Evolutionary conservation across 2,797 vertebrate genomes (phyloP).

Genomic region (Xenopus petersii): DNA sequence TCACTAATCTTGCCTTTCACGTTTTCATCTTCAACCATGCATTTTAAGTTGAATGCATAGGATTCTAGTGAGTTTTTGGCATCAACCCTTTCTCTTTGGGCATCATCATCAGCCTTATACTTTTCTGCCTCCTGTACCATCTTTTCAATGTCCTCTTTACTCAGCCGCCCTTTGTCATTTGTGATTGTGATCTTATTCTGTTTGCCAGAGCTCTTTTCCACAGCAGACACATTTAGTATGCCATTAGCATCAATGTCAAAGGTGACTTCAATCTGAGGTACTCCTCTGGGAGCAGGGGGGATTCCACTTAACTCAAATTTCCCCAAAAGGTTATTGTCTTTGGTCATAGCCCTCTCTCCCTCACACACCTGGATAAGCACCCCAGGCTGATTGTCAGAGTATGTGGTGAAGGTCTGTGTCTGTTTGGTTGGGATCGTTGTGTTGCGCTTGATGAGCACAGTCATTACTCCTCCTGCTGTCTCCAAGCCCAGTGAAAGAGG

Average conservation of each 20-base stretch:
- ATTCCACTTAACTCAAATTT: conserved; percentile 69
- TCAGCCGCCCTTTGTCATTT: conserved; percentile 54
- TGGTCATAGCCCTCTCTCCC: conserved; percentile 73
- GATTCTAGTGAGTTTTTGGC: conserved; percentile 62
- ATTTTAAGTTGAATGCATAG: conserved; percentile 64
- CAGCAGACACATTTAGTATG: conserved; percentile 60
- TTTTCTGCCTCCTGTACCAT: conserved; percentile 51
- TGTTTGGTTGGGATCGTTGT: conserved; percentile 70
- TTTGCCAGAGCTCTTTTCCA: conserved; percentile 58
- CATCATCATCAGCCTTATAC: conserved; percentile 52
- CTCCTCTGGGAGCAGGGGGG: conserved; percentile 63
- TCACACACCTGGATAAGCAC: conserved; percentile 72
- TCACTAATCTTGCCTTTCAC: conserved; percentile 57
- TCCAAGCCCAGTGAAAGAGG: conserved; percentile 72
- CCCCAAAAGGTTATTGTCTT: conserved; percentile 72
- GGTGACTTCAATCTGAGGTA: conserved; percentile 67
- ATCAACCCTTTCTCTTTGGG: conserved; percentile 57
- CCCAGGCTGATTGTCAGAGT: conserved; percentile 69
- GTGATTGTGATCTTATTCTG: conserved; percentile 53
- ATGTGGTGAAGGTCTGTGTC: conserved; percentile 73
- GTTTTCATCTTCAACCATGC: conserved; percentile 55
- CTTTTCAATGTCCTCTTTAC: conserved; percentile 63
- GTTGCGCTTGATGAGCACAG: conserved; percentile 63
- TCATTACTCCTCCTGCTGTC: conserved; percentile 71
- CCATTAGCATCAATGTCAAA: too few species aligned